Evolutionary conservation across 2,113 vertebrate species (phyloP).

Genomic region (Manacus vitellinus): DNA sequence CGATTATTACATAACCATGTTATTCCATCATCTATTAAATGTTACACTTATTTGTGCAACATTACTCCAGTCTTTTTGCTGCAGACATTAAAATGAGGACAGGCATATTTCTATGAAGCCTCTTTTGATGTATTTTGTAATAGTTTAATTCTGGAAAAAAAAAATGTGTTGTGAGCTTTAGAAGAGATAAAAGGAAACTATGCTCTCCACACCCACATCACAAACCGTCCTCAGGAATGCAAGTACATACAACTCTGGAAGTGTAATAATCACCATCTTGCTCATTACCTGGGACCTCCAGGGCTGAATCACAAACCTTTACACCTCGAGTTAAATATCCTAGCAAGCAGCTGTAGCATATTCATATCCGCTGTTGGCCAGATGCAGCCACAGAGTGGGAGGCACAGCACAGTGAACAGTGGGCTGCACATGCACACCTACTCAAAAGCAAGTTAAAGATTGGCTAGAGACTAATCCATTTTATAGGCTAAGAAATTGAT

Average conservation of each 20-base stretch:
- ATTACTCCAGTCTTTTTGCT: not conserved
- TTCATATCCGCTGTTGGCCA: slow-evolving; percentile 54
- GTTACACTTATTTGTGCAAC: slow-evolving; percentile 22
- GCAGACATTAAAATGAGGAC: not conserved
- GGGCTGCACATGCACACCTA: not conserved
- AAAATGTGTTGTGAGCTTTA: not conserved
- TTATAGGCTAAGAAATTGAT: slow-evolving; percentile 58
- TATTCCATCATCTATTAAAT: slow-evolving; percentile 27
- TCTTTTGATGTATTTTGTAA: slow-evolving; percentile 51
- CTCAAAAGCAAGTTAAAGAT: slow-evolving; percentile 27
- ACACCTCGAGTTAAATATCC: slow-evolving; percentile 29
- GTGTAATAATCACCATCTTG: slow-evolving; percentile 24
- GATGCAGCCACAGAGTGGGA: not conserved
- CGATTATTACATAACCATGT: not conserved
- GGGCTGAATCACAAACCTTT: slow-evolving; percentile 44
- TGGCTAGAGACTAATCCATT: slow-evolving; percentile 54
- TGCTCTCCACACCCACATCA: not conserved
- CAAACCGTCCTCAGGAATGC: not conserved
- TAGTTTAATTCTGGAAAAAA: not conserved
- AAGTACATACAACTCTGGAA: not conserved
- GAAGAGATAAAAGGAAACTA: not conserved
- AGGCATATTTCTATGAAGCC: slow-evolving; percentile 4
- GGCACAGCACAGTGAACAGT: not conserved
- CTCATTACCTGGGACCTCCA: slow-evolving; percentile 42
- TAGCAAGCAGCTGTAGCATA: slow-evolving; percentile 44